These are phyloP conservation scores for Hydriomena furcata DNA, from an alignment of 2,888 invertebrate species.

Conservation along the genomic window DNA sequence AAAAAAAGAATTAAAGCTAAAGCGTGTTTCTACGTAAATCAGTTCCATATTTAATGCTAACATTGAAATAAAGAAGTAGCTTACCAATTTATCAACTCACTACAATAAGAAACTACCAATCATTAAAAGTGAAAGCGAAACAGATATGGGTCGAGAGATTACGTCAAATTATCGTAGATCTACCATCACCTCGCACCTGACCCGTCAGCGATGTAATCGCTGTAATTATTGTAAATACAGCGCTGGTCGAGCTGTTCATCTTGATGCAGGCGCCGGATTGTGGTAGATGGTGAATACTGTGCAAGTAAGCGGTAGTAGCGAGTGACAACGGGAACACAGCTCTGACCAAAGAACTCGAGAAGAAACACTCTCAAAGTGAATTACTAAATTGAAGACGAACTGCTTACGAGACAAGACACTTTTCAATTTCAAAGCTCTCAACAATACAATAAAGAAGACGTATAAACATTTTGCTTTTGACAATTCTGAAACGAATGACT, in stretches of 20 bases:
- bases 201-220: constrained; percentile 51
- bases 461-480: too few relatives aligned
- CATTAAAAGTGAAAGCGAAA: constrained; percentile 23
- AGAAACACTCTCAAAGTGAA: too few relatives aligned
- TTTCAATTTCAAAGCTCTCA: too few relatives aligned
- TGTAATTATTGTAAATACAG: constrained; percentile 68
- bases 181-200: constrained; percentile 46
- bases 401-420: too few relatives aligned
- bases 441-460: too few relatives aligned
- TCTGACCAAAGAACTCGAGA: too few relatives aligned
- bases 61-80: background rate
- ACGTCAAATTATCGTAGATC: constrained; percentile 33
- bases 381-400: too few relatives aligned
- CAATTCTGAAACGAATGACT: too few relatives aligned
- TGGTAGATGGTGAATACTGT: constrained; percentile 3
- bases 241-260: constrained; percentile 45
- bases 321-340: background rate
- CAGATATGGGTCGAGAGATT: constrained; percentile 31
- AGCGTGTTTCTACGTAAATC: too few relatives aligned
- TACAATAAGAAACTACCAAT: constrained; percentile 17
- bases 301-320: constrained; percentile 18
- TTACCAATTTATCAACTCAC: constrained; percentile 8
- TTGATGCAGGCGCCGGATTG: constrained; percentile 53
- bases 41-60: too few relatives aligned
- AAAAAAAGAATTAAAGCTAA: too few relatives aligned